These are phyloP conservation scores for Diadegma fenestrale DNA, from an alignment of 2,888 invertebrate species.

Conservation along the genomic window DNA sequence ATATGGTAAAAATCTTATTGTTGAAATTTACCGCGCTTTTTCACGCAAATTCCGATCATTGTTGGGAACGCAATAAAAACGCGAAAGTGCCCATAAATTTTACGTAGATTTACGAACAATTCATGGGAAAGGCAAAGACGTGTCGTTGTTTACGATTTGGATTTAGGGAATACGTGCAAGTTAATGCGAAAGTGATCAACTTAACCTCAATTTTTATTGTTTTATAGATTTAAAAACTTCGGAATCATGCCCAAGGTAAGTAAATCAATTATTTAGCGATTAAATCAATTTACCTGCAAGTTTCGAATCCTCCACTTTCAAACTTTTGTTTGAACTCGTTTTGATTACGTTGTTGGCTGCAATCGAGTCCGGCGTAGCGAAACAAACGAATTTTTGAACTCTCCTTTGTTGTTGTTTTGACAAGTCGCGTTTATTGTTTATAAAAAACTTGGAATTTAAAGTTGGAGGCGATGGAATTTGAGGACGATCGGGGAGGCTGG, in stretches of 20 bases:
- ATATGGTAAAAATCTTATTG: constrained; percentile 8
- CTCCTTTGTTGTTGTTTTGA: background rate
- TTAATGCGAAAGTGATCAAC: background rate
- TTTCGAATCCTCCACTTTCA: background rate
- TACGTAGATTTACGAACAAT: background rate
- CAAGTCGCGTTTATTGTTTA: background rate
- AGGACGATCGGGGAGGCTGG: constrained; percentile 82
- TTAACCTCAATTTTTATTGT: background rate
- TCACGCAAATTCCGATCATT: background rate
- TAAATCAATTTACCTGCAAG: background rate
- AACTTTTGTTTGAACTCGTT: background rate
- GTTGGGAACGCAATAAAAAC: background rate
- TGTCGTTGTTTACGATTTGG: background rate
- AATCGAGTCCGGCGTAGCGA: too few relatives aligned
- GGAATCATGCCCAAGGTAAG: constrained; percentile 61
- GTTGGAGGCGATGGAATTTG: constrained; percentile 79
- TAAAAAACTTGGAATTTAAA: background rate
- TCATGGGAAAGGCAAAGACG: background rate
- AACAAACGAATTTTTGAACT: background rate
- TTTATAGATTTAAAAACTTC: background rate
- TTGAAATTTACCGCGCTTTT: background rate
- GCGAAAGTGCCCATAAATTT: background rate
- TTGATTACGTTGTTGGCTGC: too few relatives aligned
- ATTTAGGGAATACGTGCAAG: background rate
- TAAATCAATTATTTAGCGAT: background rate